These are phyloP conservation scores for Procavia capensis DNA, from an alignment of 2,113 vertebrate species.

Conservation along the genomic window DNA sequence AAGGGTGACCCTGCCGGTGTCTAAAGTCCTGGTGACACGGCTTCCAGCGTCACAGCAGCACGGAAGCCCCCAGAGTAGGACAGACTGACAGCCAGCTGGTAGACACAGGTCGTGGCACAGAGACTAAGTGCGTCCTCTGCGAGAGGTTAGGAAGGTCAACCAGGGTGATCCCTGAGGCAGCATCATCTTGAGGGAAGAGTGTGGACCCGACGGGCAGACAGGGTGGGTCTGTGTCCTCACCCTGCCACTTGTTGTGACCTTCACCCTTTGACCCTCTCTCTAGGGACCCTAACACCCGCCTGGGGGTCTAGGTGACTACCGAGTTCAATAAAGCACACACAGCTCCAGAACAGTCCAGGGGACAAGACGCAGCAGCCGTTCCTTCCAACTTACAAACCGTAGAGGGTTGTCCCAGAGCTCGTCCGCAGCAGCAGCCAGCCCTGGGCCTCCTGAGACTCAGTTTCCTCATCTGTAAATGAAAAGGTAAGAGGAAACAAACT, in stretches of 20 bases:
- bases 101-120: no score
- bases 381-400: rapidly evolving
- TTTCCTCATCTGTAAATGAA: no score
- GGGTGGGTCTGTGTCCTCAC: not conserved
- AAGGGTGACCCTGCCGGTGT: no score
- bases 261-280: no score
- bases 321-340: rapidly evolving
- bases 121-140: not conserved
- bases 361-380: not conserved
- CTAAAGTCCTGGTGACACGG: no score
- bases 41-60: no score
- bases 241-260: not conserved
- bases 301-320: rapidly evolving
- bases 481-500: not conserved
- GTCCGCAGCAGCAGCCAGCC: not conserved
- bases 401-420: rapidly evolving
- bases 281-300: rapidly evolving
- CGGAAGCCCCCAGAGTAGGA: no score
- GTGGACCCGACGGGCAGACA: not conserved
- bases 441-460: no score
- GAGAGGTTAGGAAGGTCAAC: rapidly evolving
- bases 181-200: not conserved
- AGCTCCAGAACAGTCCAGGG: rapidly evolving
- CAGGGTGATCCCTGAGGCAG: not conserved
- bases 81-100: no score